Percentiles rank a stretch among this genome's conserved stretches.
These are phyloP conservation scores for Tamias sibiricus DNA, from an alignment of 2,113 vertebrate genomes.

Conservation along the genomic window DNA sequence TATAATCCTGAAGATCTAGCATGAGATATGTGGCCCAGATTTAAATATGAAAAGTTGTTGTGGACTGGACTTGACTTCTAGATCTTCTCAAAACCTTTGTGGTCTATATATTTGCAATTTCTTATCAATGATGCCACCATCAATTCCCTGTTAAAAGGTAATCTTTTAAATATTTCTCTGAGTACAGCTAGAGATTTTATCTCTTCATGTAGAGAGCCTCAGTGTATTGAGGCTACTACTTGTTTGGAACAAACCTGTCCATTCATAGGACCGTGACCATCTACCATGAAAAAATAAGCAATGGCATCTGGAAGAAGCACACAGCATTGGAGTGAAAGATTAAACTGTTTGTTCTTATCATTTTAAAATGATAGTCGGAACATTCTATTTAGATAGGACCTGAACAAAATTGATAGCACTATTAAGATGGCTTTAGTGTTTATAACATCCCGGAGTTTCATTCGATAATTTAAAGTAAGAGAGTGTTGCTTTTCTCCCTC, in stretches of 20 bases:
- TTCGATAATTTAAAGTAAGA: conserved; percentile 6
- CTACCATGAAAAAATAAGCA: not conserved
- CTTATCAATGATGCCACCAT: not conserved
- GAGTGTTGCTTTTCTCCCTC: not conserved
- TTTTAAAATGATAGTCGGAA: conserved; percentile 62
- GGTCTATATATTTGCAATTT: not conserved
- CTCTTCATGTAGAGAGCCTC: not conserved
- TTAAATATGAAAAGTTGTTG: not conserved
- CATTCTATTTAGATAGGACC: conserved; percentile 27
- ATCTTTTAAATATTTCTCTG: not conserved
- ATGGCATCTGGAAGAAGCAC: conserved; percentile 1
- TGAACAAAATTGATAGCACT: conserved; percentile 72
- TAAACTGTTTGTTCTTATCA: conserved; percentile 67
- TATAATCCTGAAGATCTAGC: not conserved
- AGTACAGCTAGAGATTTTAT: not conserved
- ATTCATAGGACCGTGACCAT: conserved; percentile 29
- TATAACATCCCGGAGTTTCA: conserved; percentile 18
- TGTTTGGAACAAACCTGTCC: not conserved
- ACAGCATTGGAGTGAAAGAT: conserved; percentile 10
- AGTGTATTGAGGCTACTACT: not conserved
- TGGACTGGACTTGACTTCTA: not conserved
- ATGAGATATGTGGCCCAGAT: not conserved
- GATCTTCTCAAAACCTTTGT: not conserved
- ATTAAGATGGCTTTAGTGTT: conserved; percentile 46
- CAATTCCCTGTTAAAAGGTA: not conserved